Percentiles rank a stretch among this genome's conserved stretches.
Evolutionary conservation across 1,140 invertebrate genomes (phyloP).

Genomic region (Zaprionus davidi): DNA sequence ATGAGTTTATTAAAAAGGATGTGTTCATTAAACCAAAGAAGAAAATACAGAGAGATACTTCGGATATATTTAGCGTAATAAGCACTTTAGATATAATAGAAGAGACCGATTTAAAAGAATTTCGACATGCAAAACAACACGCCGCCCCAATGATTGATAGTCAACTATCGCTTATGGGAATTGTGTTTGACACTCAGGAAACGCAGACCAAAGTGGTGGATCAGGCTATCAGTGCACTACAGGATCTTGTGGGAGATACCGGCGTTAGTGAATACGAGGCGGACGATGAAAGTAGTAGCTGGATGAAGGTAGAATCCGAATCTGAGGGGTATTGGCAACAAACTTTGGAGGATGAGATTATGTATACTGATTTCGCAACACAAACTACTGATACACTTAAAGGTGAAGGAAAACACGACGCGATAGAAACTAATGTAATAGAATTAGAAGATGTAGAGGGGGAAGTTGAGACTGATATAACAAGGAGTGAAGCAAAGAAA

Average conservation of each 20-base stretch:
- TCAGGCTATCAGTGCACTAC: conserved; percentile 4
- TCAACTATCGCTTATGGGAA: not conserved
- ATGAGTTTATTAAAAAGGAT: not conserved
- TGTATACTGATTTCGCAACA: too few species aligned
- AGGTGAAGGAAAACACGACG: too few species aligned
- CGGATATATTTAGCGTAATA: conserved; percentile 1
- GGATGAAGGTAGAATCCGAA: not conserved
- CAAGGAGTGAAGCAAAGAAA: not conserved
- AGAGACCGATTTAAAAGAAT: not conserved
- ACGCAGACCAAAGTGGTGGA: conserved; percentile 15
- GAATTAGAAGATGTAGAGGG: not conserved
- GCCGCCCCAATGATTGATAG: not conserved
- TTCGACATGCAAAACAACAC: not conserved
- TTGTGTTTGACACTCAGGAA: conserved; percentile 7
- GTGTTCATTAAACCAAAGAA: not conserved
- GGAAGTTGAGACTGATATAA: not conserved
- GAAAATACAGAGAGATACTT: too few species aligned
- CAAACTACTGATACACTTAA: too few species aligned
- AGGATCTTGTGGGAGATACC: not conserved
- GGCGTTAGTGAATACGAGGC: conserved; percentile 27
- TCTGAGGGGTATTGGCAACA: not conserved
- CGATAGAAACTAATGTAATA: not conserved
- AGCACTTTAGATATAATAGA: conserved; percentile 25
- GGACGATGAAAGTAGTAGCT: conserved; percentile 37
- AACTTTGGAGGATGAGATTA: not conserved